Base-by-base conservation (phyloP, 2,888 invertebrate species). In the Epicampocera succincta region DNA sequence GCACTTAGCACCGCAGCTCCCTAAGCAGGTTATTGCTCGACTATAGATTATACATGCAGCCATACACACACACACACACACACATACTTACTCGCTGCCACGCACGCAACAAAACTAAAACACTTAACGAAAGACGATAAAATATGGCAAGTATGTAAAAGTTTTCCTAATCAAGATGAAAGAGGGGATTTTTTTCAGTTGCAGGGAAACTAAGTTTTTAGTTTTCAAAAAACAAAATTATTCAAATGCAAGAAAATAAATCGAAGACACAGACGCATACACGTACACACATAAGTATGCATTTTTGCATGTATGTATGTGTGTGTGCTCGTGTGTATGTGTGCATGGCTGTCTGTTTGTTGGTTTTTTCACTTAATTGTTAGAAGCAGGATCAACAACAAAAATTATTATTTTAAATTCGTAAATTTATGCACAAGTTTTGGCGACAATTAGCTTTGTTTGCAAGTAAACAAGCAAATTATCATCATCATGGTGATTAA, bases 381-480 rank as follows among this genome's bases (percentile, higher is more conserved):
- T 61, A 72, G 44, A 21, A 58, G 52, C 52, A 54, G 60, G 25
- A 33, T 29, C 44, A 79, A n/a, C n/a, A n/a, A n/a, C n/a, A 15
- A 71, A 54, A 83, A 75, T 77, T 71, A 83, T 83, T 77, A 73
- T 77, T 76, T 76, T 52, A 73, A 80, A 66, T 73, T 65, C 25
- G 38, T 38, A 73, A 80, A 80, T 83, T 72, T 80, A 83, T 83
- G 73, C 68, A 65, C 19, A 52, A 73, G 58, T 77, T 80, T 80
- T 56, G 83, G 71, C 73, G 73, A 80, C 83, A 83, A 83, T 83
- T 83, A 83, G 80, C 69, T 69, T 69, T 83, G 66, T 76, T 74
- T 78, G 66, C 61, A 75, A 75, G 79, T 66, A 79, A 83, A 79
- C 75, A 79, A 75, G 79, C 72, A 74, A 79, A 79, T 65, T 75